Evolutionary conservation across 2,113 vertebrate species (phyloP), one percentile per base, ranked within the genome.

Genomic region (Cnemophilus loriae): DNA sequence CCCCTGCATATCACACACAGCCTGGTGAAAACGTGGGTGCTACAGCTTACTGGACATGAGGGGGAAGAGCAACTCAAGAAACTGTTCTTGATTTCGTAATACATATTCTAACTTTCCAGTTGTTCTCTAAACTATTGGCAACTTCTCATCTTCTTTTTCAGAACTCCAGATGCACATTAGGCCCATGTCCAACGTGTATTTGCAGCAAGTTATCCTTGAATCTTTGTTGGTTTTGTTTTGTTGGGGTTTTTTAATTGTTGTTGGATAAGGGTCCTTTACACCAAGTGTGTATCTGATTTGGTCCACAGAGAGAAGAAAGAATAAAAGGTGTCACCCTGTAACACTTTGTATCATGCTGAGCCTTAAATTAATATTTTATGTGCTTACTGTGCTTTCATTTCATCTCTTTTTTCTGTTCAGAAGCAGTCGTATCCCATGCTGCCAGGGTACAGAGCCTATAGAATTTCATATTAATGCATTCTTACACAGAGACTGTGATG

Each of bases 341-440:
- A 90, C 50, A 87, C n/a, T 95, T 79, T 37, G 24, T 90, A 82
- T 75, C 52, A 35, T 60, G 41, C 57, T 79, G 80, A 75, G 53
- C 53, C 49, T 95, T 91, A 83, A 87, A 91, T 94, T 80, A 95
- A 93, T 93, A 91, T 68, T 95, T 94, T 57, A 90, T 85, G n/a
- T 90, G 65, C 57, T 79, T 85, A 49, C 67, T 80, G 21, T 83
- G 55, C 82, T 92, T 95, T 74, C 46, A 86, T 86, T 90, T 96
- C 4, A 42, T 76, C 30, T 90, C 82, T 63, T 30, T 65, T 87
- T 83, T 84, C 75, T 81, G 11, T 50, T 92, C 42, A 83, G 82
- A 68, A 85, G 47, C 70, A 26, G 53, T 60, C 73, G 21, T 33
- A 77, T 73, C 60, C 46, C 64, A 59, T 32, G n/a, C 68, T 81